phyloP scores from a whole-genome alignment of 2,888 invertebrate species.

The Hirtodrosophila cameraria region DNA sequence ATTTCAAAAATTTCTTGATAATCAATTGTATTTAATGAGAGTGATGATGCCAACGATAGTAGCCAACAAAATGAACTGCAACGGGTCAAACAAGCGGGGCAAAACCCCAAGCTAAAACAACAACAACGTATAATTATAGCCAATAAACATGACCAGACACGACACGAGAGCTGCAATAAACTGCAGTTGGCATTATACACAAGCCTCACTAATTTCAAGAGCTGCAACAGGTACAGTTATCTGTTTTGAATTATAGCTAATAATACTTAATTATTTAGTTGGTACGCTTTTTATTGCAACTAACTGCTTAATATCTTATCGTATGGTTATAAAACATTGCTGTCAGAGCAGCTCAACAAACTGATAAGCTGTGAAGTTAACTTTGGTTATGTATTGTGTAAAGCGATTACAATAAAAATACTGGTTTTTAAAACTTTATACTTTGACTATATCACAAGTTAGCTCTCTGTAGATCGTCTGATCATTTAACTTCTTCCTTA shows the following conservation, averaged over 20 bases:
- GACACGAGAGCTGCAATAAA: conserved; percentile 4
- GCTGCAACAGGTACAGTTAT: conserved; percentile 4
- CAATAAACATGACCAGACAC: conserved; percentile 18
- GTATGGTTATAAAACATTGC: background rate
- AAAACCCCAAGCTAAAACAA: conserved; percentile 17
- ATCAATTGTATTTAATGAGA: conserved; percentile 33
- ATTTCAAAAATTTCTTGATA: conserved; percentile 12
- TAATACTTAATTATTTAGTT: too few species aligned
- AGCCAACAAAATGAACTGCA: background rate
- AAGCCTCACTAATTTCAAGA: conserved; percentile 1
- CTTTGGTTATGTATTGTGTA: too few species aligned
- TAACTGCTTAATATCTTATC: background rate
- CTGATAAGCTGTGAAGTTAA: too few species aligned
- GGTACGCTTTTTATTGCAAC: too few species aligned
- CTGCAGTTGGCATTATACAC: background rate
- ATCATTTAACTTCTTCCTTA: too few species aligned
- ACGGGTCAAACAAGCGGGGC: conserved; percentile 3
- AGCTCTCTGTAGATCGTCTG: too few species aligned
- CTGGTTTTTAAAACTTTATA: too few species aligned
- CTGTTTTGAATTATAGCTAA: too few species aligned
- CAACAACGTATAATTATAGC: conserved; percentile 22
- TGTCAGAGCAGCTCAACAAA: too few species aligned
- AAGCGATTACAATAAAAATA: too few species aligned
- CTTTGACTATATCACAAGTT: too few species aligned
- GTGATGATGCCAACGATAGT: background rate